phyloP scores from a whole-genome alignment of 2,113 vertebrate genomes.

The Acanthisitta chloris region DNA sequence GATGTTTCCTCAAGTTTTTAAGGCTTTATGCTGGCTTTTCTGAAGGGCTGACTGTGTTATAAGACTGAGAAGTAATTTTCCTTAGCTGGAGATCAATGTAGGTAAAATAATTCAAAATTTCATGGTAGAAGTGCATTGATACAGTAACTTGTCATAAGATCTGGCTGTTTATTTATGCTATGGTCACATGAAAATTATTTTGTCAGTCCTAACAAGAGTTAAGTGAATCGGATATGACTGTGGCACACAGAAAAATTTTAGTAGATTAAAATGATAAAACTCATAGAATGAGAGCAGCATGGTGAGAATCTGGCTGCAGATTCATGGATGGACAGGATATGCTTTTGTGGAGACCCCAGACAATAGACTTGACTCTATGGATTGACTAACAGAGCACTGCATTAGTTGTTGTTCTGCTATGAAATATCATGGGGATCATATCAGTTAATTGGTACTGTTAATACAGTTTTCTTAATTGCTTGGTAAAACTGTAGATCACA shows the following conservation, averaged over 20 bases:
- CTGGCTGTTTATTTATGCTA: accelerated
- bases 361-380: accelerated
- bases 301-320: neutral
- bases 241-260: neutral
- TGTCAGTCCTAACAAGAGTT: neutral
- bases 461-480: neutral
- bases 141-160: neutral
- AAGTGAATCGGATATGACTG: neutral
- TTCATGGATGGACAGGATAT: neutral
- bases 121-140: neutral
- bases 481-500: neutral
- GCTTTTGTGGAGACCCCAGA: neutral
- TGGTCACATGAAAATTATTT: neutral
- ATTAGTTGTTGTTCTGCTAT: neutral
- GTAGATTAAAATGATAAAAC: neutral
- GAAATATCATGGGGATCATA: neutral
- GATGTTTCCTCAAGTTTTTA: neutral
- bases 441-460: neutral
- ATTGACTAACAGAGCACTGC: neutral
- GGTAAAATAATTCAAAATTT: neutral
- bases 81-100: neutral
- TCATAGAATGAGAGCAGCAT: neutral
- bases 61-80: neutral
- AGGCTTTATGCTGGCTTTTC: neutral
- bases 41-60: neutral